Evolutionary conservation across 2,113 vertebrate species (phyloP).

Genomic region (rabbit (Oryctolagus cuniculus)): mOryCun1.1 NC_091439.1:42160001-42160500

Average conservation of each 20-base stretch:
- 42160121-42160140: not conserved
- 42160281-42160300: not conserved
- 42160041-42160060: too few relatives aligned
- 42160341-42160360: too few relatives aligned
- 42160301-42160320: not conserved
- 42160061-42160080: too few relatives aligned
- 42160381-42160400: not conserved
- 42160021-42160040: too few relatives aligned
- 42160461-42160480: not conserved
- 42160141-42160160: not conserved
- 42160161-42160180: not conserved
- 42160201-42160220: not conserved
- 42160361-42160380: not conserved
- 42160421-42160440: not conserved
- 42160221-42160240: not conserved
- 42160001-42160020: too few relatives aligned
- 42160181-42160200: not conserved
- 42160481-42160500: not conserved
- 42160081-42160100: not conserved
- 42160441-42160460: not conserved
- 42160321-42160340: not conserved
- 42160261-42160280: not conserved
- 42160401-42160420: not conserved
- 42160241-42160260: not conserved
- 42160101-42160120: not conserved